These are phyloP conservation scores for Hirtodrosophila histrioides DNA, from an alignment of 2,888 invertebrate species.

Conservation along the genomic window DNA sequence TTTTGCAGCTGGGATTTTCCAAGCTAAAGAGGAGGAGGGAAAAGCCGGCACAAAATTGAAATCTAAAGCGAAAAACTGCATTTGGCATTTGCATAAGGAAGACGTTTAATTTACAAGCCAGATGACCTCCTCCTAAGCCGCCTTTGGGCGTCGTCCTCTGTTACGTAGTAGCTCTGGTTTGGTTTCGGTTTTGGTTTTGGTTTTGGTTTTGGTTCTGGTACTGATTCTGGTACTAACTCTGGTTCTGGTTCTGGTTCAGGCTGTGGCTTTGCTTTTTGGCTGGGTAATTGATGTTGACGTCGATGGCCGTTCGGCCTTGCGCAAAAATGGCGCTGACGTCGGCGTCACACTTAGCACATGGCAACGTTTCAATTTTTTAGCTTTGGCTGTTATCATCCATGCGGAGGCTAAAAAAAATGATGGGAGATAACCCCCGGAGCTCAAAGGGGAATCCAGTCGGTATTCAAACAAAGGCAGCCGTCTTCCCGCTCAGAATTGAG, in stretches of 20 bases:
- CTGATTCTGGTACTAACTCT: conserved; percentile 3
- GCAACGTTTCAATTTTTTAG: conserved; percentile 6
- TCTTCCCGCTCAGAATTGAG: conserved; percentile 40
- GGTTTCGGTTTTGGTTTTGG: neutral
- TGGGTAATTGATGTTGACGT: conserved; percentile 40
- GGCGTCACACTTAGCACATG: conserved; percentile 14
- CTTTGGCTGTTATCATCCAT: conserved; percentile 22
- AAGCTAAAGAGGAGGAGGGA: too few species aligned
- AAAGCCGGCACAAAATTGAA: too few species aligned
- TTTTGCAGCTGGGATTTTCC: too few species aligned
- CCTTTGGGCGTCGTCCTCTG: too few species aligned
- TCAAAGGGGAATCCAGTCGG: conserved; percentile 7
- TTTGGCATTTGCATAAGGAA: too few species aligned
- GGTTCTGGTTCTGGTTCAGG: conserved; percentile 3
- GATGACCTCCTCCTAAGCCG: too few species aligned
- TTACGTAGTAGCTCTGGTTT: too few species aligned
- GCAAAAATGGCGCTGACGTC: conserved; percentile 8
- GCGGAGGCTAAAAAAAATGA: conserved; percentile 10
- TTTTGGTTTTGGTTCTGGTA: conserved; percentile 2
- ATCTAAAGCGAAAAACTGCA: too few species aligned
- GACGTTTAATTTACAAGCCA: too few species aligned
- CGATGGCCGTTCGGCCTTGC: conserved; percentile 12
- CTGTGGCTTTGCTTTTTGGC: conserved; percentile 1
- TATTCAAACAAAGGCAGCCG: conserved; percentile 42
- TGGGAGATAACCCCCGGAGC: conserved; percentile 27